A percentile compares a stretch with the other conserved stretches of the same genome.
Conservation (phyloP, 2,888 invertebrate species). For the Apamea epomidion region DNA sequence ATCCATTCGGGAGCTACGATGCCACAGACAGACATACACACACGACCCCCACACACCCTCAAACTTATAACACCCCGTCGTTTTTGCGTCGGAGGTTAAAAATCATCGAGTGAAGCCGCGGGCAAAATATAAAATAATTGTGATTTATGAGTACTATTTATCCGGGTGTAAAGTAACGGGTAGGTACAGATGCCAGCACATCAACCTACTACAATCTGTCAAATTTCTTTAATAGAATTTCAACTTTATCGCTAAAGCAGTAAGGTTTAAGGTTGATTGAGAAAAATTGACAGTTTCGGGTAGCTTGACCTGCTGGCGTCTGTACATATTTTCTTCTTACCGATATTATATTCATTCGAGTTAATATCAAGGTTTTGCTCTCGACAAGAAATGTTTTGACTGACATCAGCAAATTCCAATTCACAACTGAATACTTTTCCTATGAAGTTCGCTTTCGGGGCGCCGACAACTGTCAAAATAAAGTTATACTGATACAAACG, state of each 20-base stretch:
- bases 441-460: conserved; percentile 36
- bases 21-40: too few relatives aligned
- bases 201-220: too few relatives aligned
- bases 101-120: neutral
- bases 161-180: neutral
- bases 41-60: too few relatives aligned
- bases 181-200: neutral
- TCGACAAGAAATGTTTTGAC: conserved; percentile 13
- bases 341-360: neutral
- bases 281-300: too few relatives aligned
- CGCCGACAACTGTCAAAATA: conserved; percentile 49
- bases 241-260: too few relatives aligned
- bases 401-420: neutral
- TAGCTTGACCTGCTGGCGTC: too few relatives aligned
- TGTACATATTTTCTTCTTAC: conserved; percentile 14
- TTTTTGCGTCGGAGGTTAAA: too few relatives aligned
- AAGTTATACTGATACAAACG: neutral
- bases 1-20: too few relatives aligned
- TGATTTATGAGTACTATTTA: neutral
- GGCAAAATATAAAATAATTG: neutral
- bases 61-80: too few relatives aligned
- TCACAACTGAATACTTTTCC: conserved; percentile 56
- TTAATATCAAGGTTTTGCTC: neutral
- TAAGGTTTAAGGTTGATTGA: too few relatives aligned
- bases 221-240: too few relatives aligned